Conservation (phyloP, 2,797 vertebrate species). For the Argya squamiceps region DNA sequence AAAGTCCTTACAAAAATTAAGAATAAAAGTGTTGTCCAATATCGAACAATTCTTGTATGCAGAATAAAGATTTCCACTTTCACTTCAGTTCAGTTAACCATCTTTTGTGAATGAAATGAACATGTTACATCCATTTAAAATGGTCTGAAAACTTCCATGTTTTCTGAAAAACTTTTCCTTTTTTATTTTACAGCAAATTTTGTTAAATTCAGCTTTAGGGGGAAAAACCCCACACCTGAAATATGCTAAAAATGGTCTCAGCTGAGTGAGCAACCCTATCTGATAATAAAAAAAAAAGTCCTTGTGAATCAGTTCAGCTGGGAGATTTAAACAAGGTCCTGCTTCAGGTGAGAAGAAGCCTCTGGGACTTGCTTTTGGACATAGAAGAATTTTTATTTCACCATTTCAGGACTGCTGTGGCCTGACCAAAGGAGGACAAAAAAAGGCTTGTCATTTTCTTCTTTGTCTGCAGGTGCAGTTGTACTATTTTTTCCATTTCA, state of each 20-base stretch:
- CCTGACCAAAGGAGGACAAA: not conserved
- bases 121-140: not conserved
- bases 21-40: not conserved
- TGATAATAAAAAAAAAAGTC: not conserved
- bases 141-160: not conserved
- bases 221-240: accelerated
- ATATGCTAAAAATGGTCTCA: not conserved
- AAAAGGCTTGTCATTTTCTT: not conserved
- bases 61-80: not conserved
- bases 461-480: not conserved
- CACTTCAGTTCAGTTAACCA: not conserved
- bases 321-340: not conserved
- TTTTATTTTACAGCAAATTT: not conserved
- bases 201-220: not conserved
- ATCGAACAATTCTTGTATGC: not conserved
- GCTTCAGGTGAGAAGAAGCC: not conserved
- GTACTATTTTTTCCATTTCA: not conserved
- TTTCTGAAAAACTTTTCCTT: not conserved
- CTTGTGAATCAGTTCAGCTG: not conserved
- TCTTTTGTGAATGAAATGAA: not conserved
- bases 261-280: not conserved
- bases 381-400: not conserved
- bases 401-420: not conserved
- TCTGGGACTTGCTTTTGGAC: not conserved
- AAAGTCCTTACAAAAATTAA: not conserved